phyloP scores from a whole-genome alignment of 2,113 vertebrate genomes.

The Equus quagga region DNA sequence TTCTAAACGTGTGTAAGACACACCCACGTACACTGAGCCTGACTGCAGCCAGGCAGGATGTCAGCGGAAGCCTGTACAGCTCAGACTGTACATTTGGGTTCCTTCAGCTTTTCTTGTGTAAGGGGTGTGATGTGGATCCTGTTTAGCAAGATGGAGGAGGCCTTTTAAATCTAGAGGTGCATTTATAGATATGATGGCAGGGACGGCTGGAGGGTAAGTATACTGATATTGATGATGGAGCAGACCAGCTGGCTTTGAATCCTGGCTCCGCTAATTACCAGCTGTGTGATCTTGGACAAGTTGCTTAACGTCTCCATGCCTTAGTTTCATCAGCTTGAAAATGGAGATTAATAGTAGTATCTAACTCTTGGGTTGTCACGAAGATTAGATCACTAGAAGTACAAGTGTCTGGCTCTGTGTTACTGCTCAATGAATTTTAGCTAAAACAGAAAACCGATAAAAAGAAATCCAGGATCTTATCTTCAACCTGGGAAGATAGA shows the following conservation, averaged over 20 bases:
- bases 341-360: not conserved
- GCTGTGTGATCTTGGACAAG: not conserved
- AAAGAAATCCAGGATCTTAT: not conserved
- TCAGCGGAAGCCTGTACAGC: not conserved
- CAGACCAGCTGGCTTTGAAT: not conserved
- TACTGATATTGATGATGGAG: not conserved
- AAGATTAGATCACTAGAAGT: not conserved
- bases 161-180: not conserved
- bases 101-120: too few relatives aligned
- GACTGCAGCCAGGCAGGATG: not conserved
- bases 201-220: not conserved
- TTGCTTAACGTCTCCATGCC: not conserved
- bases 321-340: not conserved
- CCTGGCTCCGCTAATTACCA: not conserved
- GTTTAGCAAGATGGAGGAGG: not conserved
- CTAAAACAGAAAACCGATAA: not conserved
- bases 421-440: not conserved
- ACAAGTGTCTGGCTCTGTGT: not conserved
- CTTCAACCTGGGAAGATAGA: not conserved
- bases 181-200: not conserved
- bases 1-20: not conserved
- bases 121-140: fast-evolving
- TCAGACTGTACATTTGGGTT: not conserved
- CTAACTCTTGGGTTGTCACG: not conserved
- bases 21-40: not conserved